phyloP scores from a whole-genome alignment of 2,113 vertebrate species.

The Larimichthys crocea region DNA sequence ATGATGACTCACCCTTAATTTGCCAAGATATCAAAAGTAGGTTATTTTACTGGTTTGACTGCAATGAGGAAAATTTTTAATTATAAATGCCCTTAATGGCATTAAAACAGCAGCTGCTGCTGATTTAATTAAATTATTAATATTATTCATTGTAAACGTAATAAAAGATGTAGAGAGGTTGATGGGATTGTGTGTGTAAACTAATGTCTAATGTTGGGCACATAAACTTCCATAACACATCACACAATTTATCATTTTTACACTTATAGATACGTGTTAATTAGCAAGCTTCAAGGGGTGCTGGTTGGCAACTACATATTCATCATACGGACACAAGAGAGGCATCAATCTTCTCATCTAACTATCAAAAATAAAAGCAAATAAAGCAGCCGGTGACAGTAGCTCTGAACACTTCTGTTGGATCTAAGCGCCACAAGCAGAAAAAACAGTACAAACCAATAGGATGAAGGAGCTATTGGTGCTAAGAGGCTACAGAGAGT shows the following conservation, averaged over 20 bases:
- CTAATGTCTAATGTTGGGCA: neutral
- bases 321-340: neutral
- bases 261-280: neutral
- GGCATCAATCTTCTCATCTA: neutral
- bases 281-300: neutral
- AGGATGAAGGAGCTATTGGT: no score
- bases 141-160: neutral
- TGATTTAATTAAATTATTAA: neutral
- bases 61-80: neutral
- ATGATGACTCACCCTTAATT: conserved; percentile 30
- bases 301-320: neutral
- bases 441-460: no score
- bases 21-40: conserved; percentile 36
- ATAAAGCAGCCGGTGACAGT: no score
- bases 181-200: neutral
- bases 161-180: neutral
- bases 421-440: no score
- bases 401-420: no score
- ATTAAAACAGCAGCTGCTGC: conserved; percentile 2
- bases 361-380: neutral
- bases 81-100: neutral
- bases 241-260: neutral
- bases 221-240: no score
- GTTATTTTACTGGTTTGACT: conserved; percentile 31
- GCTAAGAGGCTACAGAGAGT: no score